phyloP scores from a whole-genome alignment of 2,888 invertebrate genomes.

The Oxyteleia sp. region DNA sequence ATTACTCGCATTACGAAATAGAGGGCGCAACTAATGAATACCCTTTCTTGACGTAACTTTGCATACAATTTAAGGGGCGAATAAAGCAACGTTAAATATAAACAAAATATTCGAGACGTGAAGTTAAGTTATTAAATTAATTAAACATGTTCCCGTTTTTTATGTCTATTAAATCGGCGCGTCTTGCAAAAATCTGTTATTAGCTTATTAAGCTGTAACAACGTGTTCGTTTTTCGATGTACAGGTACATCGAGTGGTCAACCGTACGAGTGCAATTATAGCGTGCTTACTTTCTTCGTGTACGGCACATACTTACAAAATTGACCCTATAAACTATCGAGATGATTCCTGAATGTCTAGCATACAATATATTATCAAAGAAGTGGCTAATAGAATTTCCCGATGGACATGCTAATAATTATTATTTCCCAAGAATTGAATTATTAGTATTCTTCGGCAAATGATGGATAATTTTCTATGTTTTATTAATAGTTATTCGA shows the following conservation, averaged over 20 bases:
- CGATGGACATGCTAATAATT: constrained; percentile 62
- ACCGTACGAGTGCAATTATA: constrained; percentile 67
- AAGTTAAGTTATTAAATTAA: constrained; percentile 6
- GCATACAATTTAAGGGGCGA: neutral
- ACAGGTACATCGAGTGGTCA: no score
- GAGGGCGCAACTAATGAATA: constrained; percentile 49
- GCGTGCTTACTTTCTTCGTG: constrained; percentile 37
- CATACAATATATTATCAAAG: constrained; percentile 58
- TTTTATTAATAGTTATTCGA: no score
- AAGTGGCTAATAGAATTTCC: constrained; percentile 62
- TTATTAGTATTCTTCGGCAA: constrained; percentile 19
- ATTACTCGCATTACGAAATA: constrained; percentile 26
- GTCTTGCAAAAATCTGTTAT: constrained; percentile 78
- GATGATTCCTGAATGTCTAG: constrained; percentile 41
- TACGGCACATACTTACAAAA: constrained; percentile 53
- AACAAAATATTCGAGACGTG: constrained; percentile 6
- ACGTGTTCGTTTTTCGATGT: constrained; percentile 58
- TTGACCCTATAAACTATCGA: constrained; percentile 70
- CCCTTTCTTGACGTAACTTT: constrained; percentile 42
- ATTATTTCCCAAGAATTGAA: constrained; percentile 55
- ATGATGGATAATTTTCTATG: constrained; percentile 39
- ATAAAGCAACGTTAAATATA: neutral
- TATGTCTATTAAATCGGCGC: constrained; percentile 12
- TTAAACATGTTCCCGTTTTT: neutral
- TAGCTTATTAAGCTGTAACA: constrained; percentile 74